Percentiles rank a stretch among this genome's conserved stretches.
Conservation (phyloP, 2,797 vertebrate genomes). For the Bovichtus diacanthus region DNA sequence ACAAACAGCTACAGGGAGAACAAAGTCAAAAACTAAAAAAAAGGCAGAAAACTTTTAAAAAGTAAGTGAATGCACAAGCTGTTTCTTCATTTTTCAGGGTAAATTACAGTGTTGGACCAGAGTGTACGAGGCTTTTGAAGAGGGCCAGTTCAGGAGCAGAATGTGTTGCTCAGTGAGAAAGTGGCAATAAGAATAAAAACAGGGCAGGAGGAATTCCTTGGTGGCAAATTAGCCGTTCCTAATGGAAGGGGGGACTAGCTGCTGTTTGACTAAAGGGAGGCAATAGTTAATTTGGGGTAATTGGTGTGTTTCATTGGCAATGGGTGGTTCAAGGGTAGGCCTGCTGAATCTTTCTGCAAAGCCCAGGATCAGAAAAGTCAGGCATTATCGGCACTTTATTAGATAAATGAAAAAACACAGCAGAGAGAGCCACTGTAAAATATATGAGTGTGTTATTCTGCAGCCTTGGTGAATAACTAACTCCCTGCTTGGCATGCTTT, state of each 20-base stretch:
- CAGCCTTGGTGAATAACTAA: slow-evolving; percentile 33
- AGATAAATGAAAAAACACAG: slow-evolving; percentile 49
- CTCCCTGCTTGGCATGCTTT: slow-evolving; percentile 3
- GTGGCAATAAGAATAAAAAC: slow-evolving; percentile 81
- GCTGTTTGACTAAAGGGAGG: slow-evolving; percentile 66
- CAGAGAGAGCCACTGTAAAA: slow-evolving; percentile 30
- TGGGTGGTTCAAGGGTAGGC: slow-evolving; percentile 66
- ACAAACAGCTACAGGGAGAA: slow-evolving; percentile 67
- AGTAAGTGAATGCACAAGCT: slow-evolving; percentile 59
- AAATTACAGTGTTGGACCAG: slow-evolving; percentile 73
- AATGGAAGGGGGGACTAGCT: slow-evolving; percentile 71
- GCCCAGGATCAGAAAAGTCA: slow-evolving; percentile 40
- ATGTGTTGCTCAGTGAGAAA: slow-evolving; percentile 66
- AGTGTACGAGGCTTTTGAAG: slow-evolving; percentile 34
- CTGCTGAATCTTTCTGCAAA: slow-evolving; percentile 55
- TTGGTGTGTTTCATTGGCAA: slow-evolving; percentile 75
- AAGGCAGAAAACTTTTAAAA: slow-evolving; percentile 45
- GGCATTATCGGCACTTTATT: slow-evolving; percentile 57
- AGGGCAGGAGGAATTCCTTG: slow-evolving; percentile 73
- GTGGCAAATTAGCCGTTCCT: slow-evolving; percentile 80
- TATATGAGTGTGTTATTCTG: slow-evolving; percentile 39
- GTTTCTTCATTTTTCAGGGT: slow-evolving; percentile 62
- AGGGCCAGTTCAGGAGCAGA: slow-evolving; percentile 45
- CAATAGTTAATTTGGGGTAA: slow-evolving; percentile 77
- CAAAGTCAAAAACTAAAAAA: slow-evolving; percentile 60